Evolutionary conservation across 2,888 invertebrate species (phyloP).

Genomic region (Fragum sueziense): DNA sequence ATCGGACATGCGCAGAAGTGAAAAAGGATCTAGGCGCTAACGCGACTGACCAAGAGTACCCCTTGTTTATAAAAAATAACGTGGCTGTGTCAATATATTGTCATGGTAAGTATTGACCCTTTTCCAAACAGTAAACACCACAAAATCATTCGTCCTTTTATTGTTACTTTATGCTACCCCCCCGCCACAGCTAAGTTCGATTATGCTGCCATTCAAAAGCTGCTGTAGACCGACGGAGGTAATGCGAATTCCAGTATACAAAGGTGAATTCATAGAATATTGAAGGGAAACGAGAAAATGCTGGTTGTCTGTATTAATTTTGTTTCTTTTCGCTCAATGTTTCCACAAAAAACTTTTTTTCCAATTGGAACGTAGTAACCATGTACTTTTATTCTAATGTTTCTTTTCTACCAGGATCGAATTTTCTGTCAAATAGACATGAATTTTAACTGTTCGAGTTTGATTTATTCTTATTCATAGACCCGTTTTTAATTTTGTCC

Average conservation of each 20-base stretch:
- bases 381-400: too few species aligned
- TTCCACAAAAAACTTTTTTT: background rate
- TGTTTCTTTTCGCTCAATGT: background rate
- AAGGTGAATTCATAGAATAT: background rate
- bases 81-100: slow-evolving; percentile 58
- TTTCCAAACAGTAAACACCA: too few species aligned
- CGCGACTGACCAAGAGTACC: slow-evolving; percentile 54
- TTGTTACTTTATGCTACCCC: too few species aligned
- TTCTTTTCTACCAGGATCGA: too few species aligned
- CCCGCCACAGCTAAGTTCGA: background rate
- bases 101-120: slow-evolving; percentile 61
- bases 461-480: too few species aligned
- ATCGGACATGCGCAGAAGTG: slow-evolving; percentile 47
- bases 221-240: background rate
- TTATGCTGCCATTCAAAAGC: background rate
- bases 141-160: too few species aligned
- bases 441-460: too few species aligned
- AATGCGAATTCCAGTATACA: too few species aligned
- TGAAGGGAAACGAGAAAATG: background rate
- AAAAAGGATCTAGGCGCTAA: slow-evolving; percentile 38
- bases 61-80: slow-evolving; percentile 47
- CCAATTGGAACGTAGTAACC: too few species aligned
- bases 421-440: too few species aligned
- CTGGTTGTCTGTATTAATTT: background rate
- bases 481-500: too few species aligned